These are phyloP conservation scores for Platysternon megacephalum DNA, from an alignment of 2,113 vertebrate genomes.

Conservation along the genomic window DNA sequence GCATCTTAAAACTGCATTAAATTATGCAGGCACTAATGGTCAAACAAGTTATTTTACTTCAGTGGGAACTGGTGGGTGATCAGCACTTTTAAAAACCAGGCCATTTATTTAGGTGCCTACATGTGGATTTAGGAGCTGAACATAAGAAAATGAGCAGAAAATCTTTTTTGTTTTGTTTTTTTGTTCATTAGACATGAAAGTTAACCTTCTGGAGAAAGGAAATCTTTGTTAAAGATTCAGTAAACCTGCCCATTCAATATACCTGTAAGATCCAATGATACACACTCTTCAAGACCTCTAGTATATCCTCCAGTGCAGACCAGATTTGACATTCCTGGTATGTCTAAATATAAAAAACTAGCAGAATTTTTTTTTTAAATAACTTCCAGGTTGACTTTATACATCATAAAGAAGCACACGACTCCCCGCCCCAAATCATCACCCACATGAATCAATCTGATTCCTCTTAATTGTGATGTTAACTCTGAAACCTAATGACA, in stretches of 20 bases:
- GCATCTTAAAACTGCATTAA: slow-evolving; percentile 44
- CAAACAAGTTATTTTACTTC: neutral
- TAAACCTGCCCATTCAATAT: neutral
- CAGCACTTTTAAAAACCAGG: slow-evolving; percentile 51
- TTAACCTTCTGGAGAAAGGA: slow-evolving; percentile 10
- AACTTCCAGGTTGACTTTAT: neutral
- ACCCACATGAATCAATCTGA: neutral
- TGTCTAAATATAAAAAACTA: neutral
- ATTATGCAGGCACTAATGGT: slow-evolving; percentile 45
- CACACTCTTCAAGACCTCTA: neutral
- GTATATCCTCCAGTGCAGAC: neutral
- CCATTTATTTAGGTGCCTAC: slow-evolving; percentile 53
- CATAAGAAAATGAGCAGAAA: slow-evolving; percentile 31
- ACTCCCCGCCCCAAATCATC: neutral
- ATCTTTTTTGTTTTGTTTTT: neutral
- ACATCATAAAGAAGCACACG: neutral
- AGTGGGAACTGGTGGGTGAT: slow-evolving; percentile 39
- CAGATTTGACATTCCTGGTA: slow-evolving; percentile 5
- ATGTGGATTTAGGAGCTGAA: slow-evolving; percentile 43
- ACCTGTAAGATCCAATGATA: neutral
- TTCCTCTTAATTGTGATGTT: neutral
- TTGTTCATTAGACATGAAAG: slow-evolving; percentile 40
- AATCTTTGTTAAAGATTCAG: slow-evolving; percentile 12
- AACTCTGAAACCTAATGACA: slow-evolving; percentile 2
- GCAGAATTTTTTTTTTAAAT: neutral